Base-by-base conservation (phyloP, 2,888 invertebrate genomes). In the Lepidochrysops patricia region DNA sequence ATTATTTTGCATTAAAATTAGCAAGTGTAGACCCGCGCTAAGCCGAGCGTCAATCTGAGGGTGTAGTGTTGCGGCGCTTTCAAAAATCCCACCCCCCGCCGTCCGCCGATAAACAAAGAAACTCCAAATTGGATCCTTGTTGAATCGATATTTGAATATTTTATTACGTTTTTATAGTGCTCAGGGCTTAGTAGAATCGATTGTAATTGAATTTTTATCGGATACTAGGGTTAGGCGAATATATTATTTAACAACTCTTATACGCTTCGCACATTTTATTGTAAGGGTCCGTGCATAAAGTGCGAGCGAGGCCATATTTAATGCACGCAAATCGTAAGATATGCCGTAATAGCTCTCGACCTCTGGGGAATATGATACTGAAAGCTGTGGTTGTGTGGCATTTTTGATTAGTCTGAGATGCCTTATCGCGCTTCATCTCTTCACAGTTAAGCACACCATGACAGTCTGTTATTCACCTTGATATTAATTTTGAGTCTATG, bases 91-190 rank as follows among this genome's bases (percentile, higher is more conserved):
- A 66, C 65, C 66, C 68, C 68, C 59, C 61, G 60, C 63, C 61
- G 63, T 67, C 59, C 61, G 60, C 63, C 61, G 63, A 63, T 62
- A 68, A 68, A 68, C 68, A 68, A 68, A 67, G 66, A 62, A 61
- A 65, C 62, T 61, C 56, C 52, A 66, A 68, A 67, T 68, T 66
- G 66, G 65, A 67, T 66, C 63, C 63, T 64, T 58, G 60, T 61
- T 61, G 61, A 66, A 64, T 64, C 64, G 65, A 63, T 65, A 64
- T 67, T 61, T 69, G 67, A 68, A 69, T 69, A 67, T 68, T 69
- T 68, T 69, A 66, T 67, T 63, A 67, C 32, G 52, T 59, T 59
- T 59, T 59, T 48, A 54, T 54, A 54, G 58, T 58, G 23, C 19
- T 29, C 32, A 27, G n/a, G 27, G 57, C 57, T 57, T 52, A 50